Conservation (phyloP, 2,113 vertebrate genomes). For the Protobothrops flavoviridis region DNA sequence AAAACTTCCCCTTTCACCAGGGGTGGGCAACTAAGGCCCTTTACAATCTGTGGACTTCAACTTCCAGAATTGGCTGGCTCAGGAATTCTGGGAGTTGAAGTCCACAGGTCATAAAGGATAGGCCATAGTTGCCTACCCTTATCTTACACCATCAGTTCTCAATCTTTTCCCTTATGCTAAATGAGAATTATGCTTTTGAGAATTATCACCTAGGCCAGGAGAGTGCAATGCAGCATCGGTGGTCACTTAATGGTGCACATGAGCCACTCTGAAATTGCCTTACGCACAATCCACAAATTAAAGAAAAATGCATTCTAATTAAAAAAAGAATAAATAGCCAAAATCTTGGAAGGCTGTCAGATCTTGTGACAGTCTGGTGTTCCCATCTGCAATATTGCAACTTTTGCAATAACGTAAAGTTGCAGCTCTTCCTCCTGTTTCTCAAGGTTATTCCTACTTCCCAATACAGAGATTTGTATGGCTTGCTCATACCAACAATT, state of each 20-base stretch:
- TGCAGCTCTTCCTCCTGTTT: background rate
- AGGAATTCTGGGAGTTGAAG: background rate
- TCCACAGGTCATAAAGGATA: background rate
- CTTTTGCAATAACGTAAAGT: background rate
- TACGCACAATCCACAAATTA: background rate
- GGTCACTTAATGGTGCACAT: background rate
- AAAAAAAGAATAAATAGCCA: background rate
- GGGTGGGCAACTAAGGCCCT: background rate
- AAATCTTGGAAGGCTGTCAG: background rate
- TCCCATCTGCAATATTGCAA: background rate
- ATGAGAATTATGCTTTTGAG: background rate
- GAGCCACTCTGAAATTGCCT: background rate
- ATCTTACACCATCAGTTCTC: background rate
- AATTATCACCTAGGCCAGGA: background rate
- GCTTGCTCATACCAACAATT: background rate
- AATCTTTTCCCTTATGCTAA: background rate
- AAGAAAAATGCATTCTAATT: background rate
- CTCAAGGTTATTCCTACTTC: background rate
- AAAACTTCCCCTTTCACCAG: background rate
- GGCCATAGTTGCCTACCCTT: too few relatives aligned
- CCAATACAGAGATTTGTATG: background rate
- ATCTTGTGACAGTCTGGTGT: background rate
- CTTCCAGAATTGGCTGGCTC: background rate
- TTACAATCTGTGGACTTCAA: background rate
- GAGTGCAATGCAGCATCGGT: background rate